Conservation (phyloP, 2,888 invertebrate genomes). For the Ectropis crepuscularia region DNA sequence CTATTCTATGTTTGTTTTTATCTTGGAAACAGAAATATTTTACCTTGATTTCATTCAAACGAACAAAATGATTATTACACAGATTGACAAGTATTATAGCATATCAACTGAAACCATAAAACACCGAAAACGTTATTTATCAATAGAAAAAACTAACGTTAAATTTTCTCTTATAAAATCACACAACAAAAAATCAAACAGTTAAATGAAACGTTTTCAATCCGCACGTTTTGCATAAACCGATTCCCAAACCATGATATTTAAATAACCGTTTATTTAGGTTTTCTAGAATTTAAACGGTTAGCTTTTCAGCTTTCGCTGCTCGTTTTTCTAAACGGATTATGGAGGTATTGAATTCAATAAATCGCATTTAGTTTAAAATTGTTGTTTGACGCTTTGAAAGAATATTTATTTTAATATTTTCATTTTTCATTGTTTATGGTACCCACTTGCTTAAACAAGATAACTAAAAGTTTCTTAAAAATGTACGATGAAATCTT, state of each 20-base stretch:
- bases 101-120: too few species aligned
- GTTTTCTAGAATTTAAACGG: conserved; percentile 8
- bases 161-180: background rate
- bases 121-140: background rate
- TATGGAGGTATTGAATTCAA: conserved; percentile 12
- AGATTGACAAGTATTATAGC: too few species aligned
- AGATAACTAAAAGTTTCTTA: too few species aligned
- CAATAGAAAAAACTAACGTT: background rate
- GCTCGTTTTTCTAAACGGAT: conserved; percentile 15
- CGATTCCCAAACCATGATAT: conserved; percentile 14
- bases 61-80: too few species aligned
- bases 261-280: conserved; percentile 28
- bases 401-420: too few species aligned
- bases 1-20: too few species aligned
- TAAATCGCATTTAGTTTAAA: conserved; percentile 4
- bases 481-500: too few species aligned
- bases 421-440: too few species aligned
- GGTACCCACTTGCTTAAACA: too few species aligned
- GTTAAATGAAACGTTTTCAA: conserved; percentile 5
- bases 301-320: conserved; percentile 6
- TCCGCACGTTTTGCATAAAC: conserved; percentile 21
- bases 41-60: too few species aligned
- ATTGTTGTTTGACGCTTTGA: background rate
- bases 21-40: too few species aligned
- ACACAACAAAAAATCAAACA: conserved; percentile 3